These are phyloP conservation scores for Melieria omissa DNA, from an alignment of 2,888 invertebrate genomes.

Conservation along the genomic window DNA sequence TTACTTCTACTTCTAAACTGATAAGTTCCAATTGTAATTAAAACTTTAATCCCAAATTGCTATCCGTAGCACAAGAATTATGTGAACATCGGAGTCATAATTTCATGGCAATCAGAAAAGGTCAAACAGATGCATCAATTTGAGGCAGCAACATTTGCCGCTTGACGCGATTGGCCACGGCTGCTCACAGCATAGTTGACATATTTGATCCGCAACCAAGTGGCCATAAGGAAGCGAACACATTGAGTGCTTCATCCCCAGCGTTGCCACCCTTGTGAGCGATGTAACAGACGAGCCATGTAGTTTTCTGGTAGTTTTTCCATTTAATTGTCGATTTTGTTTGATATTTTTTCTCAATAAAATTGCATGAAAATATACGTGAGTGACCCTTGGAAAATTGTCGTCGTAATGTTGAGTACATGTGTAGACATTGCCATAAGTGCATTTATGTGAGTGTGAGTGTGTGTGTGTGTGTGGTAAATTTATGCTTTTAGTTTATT, in stretches of 20 bases:
- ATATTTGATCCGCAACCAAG: background rate
- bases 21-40: no score
- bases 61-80: no score
- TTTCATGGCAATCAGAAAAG: conserved; percentile 8
- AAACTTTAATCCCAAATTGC: conserved; percentile 15
- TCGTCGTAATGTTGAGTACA: conserved; percentile 9
- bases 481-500: conserved; percentile 35
- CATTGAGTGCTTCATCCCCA: no score
- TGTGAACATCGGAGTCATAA: conserved; percentile 19
- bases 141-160: conserved; percentile 8
- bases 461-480: conserved; percentile 18
- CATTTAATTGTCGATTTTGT: conserved; percentile 26
- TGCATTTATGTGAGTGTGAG: background rate
- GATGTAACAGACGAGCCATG: background rate
- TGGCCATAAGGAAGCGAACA: no score
- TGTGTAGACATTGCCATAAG: background rate
- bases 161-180: conserved; percentile 23
- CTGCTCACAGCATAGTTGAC: conserved; percentile 12
- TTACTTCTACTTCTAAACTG: background rate
- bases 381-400: conserved; percentile 29
- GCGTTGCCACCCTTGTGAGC: no score
- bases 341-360: conserved; percentile 11
- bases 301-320: conserved; percentile 23
- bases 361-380: conserved; percentile 27
- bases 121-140: conserved; percentile 23